Evolutionary conservation across 2,797 vertebrate species (phyloP).

Genomic region (Todus mexicanus): DNA sequence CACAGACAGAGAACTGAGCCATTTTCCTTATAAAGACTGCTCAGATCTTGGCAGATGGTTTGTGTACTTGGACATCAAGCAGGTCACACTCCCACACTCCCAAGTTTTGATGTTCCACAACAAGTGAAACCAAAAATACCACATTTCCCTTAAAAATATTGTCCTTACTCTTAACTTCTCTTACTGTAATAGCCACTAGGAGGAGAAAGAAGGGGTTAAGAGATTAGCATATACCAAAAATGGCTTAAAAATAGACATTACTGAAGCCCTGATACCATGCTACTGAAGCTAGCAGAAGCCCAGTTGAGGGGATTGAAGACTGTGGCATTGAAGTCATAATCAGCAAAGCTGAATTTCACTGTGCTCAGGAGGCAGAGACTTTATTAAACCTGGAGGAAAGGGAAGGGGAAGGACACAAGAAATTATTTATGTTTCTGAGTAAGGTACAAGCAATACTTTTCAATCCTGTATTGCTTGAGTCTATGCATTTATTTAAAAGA

Average conservation of each 20-base stretch:
- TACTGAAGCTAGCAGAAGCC: neutral
- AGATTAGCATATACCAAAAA: neutral
- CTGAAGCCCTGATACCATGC: neutral
- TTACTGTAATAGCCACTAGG: neutral
- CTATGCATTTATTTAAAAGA: neutral
- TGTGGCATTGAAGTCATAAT: neutral
- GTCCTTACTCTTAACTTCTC: neutral
- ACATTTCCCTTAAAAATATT: neutral
- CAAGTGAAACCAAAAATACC: neutral
- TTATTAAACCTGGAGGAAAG: neutral
- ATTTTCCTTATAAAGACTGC: neutral
- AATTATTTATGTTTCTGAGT: neutral
- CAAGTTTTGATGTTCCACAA: neutral
- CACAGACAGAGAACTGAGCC: neutral
- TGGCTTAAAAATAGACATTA: neutral
- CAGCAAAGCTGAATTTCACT: neutral
- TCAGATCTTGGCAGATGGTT: neutral
- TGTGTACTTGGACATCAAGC: neutral
- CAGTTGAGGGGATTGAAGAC: neutral
- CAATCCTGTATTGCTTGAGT: neutral
- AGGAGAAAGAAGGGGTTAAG: neutral
- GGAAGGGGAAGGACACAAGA: neutral
- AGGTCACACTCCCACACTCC: neutral
- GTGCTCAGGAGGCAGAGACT: neutral
- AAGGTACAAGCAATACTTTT: neutral